Base-by-base conservation (phyloP, 2,797 vertebrate genomes). In the Erithacus rubecula region DNA sequence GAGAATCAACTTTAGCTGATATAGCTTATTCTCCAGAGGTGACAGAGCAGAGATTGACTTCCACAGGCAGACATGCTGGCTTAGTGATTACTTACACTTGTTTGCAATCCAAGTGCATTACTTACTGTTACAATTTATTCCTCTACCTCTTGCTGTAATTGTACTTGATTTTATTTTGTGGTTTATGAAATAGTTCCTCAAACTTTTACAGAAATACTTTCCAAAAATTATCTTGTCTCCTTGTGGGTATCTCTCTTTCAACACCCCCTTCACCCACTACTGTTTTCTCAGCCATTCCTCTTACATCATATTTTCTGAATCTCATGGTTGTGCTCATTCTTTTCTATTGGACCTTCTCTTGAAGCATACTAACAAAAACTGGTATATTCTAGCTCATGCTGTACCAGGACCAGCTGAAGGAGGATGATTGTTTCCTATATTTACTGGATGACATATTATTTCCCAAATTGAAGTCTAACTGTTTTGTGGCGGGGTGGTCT, bases 251-350 rank as follows among this genome's bases (percentile, higher is more conserved):
- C 8, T 80, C 32, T 65, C 30, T 30, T 29, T 77, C 12, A 34
- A 46, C 18, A 60, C 2, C 5, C 5, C 2, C 2, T 41, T 44
- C 2, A 23, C 3, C 3, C 27, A 14, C 29, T 68, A 5, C 26
- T 34, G 11, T 70, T 87, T 82, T 65, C 60, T 67, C 11, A 75
- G 18, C 29, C 29, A 74, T 82, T 71, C 11, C n/a, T 70, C 43
- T 90, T 78, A 34, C 6, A 19, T 69, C 11, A 7, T 47, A 22
- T 72, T 79, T 90, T 86, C 46, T 82, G 67, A 76, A 44, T 76
- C 32, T 87, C 9, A 14, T 58, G 34, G 37, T 58, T 3, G 2
- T 81, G 19, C 19, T 91, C 24, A 46, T 80, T 95, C 27, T 14
- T 88, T 22, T 22, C 11, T 7, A 2, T 27, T 85, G 74, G 27